Evolutionary conservation across 2,888 invertebrate species (phyloP).

Genomic region (Platerodrilus igneus): DNA sequence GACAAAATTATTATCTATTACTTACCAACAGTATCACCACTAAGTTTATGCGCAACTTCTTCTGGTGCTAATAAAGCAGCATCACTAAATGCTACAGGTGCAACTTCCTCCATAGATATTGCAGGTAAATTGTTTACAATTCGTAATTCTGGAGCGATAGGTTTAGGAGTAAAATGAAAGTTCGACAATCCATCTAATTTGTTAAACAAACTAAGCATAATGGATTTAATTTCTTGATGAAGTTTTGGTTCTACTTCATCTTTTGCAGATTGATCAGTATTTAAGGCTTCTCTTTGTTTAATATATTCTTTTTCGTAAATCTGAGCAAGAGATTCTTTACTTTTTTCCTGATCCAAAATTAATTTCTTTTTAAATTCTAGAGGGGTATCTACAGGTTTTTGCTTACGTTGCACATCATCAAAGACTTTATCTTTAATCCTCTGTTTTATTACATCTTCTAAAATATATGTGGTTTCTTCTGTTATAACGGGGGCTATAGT

Average conservation of each 20-base stretch:
- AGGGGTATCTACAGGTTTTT: constrained; percentile 77
- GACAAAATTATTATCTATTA: constrained; percentile 9
- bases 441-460: constrained; percentile 88
- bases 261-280: constrained; percentile 54
- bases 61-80: constrained; percentile 86
- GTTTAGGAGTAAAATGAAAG: constrained; percentile 90
- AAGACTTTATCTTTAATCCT: constrained; percentile 90
- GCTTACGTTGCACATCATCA: constrained; percentile 88
- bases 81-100: constrained; percentile 82
- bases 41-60: constrained; percentile 65
- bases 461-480: constrained; percentile 76
- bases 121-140: constrained; percentile 89
- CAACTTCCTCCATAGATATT: constrained; percentile 91
- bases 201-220: constrained; percentile 71
- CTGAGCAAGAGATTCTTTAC: constrained; percentile 87
- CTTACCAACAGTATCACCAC: constrained; percentile 52
- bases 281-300: constrained; percentile 57
- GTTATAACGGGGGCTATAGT: constrained; percentile 80
- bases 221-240: constrained; percentile 71
- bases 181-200: constrained; percentile 91
- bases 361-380: constrained; percentile 82
- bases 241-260: constrained; percentile 66
- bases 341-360: constrained; percentile 88
- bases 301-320: constrained; percentile 89
- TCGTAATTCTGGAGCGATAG: constrained; percentile 79